These are phyloP conservation scores for Larimichthys polyactis DNA, from an alignment of 2,113 vertebrate species.

Conservation along the genomic window DNA sequence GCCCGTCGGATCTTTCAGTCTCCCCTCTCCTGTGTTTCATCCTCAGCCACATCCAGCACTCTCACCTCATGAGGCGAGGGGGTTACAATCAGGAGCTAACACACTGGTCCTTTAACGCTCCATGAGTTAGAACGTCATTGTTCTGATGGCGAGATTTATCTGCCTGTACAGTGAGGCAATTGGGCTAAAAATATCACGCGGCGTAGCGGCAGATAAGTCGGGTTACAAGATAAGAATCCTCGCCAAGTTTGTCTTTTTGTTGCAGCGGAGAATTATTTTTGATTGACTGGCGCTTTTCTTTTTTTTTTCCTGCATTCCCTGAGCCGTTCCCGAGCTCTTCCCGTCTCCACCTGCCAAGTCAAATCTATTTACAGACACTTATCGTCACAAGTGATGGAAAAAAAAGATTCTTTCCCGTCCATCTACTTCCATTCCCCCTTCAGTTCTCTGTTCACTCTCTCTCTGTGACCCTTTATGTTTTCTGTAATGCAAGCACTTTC, in stretches of 20 bases:
- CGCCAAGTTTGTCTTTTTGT: conserved; percentile 20
- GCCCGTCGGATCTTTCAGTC: too few relatives aligned
- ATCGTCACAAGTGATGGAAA: conserved; percentile 1
- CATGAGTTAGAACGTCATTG: too few relatives aligned
- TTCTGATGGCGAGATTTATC: background rate
- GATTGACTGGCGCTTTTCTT: background rate
- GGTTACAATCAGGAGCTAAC: too few relatives aligned
- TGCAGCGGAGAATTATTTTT: conserved; percentile 1
- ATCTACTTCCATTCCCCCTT: background rate
- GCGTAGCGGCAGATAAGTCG: background rate
- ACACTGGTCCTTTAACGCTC: too few relatives aligned
- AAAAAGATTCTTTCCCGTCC: background rate
- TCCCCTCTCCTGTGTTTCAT: too few relatives aligned
- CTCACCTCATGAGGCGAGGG: too few relatives aligned
- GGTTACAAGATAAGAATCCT: conserved; percentile 5
- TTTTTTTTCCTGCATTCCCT: background rate
- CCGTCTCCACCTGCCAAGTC: conserved; percentile 18
- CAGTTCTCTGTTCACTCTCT: background rate
- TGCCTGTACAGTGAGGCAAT: background rate
- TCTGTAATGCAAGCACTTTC: background rate
- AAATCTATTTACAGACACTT: conserved; percentile 22
- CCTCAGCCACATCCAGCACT: too few relatives aligned
- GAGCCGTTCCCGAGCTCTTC: background rate
- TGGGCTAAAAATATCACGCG: conserved; percentile 11
- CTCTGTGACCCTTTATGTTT: background rate